Conservation (phyloP, 2,888 invertebrate species). For the Eristalis arbustorum region DNA sequence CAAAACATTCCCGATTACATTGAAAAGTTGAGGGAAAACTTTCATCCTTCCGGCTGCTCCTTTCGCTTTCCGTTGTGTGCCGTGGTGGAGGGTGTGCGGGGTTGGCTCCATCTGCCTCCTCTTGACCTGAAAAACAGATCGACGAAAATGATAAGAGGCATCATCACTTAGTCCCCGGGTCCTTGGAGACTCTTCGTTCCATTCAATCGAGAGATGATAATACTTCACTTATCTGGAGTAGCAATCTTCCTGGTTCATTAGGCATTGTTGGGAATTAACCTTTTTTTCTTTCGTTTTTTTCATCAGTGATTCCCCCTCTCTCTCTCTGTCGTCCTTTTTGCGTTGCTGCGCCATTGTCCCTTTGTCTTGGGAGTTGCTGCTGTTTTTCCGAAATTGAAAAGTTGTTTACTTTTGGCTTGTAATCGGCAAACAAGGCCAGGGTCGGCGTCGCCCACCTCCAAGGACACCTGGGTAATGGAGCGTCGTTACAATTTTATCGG, state of each 20-base stretch:
- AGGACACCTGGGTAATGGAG: constrained; percentile 21
- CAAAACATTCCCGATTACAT: constrained; percentile 53
- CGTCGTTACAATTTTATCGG: neutral
- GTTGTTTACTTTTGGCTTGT: constrained; percentile 7
- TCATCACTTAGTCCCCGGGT: constrained; percentile 57
- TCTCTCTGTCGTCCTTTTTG: neutral
- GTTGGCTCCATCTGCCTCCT: neutral
- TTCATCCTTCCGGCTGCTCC: constrained; percentile 30
- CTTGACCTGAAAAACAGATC: constrained; percentile 55
- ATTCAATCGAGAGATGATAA: constrained; percentile 66
- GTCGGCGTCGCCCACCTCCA: neutral
- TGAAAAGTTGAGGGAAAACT: constrained; percentile 53
- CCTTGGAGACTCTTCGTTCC: constrained; percentile 38
- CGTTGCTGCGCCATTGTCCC: neutral
- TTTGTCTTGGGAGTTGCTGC: constrained; percentile 2
- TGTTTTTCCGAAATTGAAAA: constrained; percentile 41
- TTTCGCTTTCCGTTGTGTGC: neutral
- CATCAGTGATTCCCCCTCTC: neutral
- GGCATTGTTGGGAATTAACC: constrained; percentile 62
- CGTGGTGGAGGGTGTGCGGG: neutral
- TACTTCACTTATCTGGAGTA: constrained; percentile 63
- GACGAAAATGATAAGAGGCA: constrained; percentile 58
- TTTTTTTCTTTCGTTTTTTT: constrained; percentile 18
- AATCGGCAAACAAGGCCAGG: neutral
- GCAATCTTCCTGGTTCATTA: constrained; percentile 67